These are phyloP conservation scores for Protula sp. DNA, from an alignment of 2,888 invertebrate species.

Conservation along the genomic window DNA sequence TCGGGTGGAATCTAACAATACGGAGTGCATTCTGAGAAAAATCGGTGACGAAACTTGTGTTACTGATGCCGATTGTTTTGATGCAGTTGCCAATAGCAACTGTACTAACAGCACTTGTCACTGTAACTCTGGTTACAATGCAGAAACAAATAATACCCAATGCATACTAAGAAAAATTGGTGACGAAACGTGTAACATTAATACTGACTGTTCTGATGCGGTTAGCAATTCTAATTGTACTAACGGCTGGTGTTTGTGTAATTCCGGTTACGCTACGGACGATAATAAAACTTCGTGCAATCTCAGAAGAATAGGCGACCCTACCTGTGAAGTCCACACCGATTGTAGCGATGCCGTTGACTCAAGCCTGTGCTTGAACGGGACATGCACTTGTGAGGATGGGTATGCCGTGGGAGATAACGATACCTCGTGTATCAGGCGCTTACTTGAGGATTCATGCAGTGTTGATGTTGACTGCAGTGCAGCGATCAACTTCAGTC, in stretches of 20 bases:
- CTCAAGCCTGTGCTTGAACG: not conserved
- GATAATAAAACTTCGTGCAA: not conserved
- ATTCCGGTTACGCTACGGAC: conserved; percentile 4
- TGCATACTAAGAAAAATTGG: conserved; percentile 25
- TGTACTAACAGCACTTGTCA: conserved; percentile 19
- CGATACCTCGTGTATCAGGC: conserved; percentile 2
- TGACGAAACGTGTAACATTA: conserved; percentile 18
- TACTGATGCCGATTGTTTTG: conserved; percentile 12
- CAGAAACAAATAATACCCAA: conserved; percentile 3
- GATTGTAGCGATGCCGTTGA: conserved; percentile 21
- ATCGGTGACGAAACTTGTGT: conserved; percentile 15
- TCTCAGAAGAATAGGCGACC: conserved; percentile 13
- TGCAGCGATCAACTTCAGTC: conserved; percentile 3
- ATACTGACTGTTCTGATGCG: conserved; percentile 18
- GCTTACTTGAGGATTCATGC: conserved; percentile 11
- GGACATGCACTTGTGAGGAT: conserved; percentile 4
- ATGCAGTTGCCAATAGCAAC: conserved; percentile 15
- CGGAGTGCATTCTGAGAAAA: too few species aligned
- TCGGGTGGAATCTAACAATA: too few species aligned
- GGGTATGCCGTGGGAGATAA: conserved; percentile 1
- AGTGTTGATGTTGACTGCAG: conserved; percentile 15
- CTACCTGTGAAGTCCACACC: conserved; percentile 5
- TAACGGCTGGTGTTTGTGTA: conserved; percentile 6
- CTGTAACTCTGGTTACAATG: conserved; percentile 18
- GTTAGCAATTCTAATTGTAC: conserved; percentile 12